Conservation (phyloP, 2,888 invertebrate species). For the Xylota sylvarum region DNA sequence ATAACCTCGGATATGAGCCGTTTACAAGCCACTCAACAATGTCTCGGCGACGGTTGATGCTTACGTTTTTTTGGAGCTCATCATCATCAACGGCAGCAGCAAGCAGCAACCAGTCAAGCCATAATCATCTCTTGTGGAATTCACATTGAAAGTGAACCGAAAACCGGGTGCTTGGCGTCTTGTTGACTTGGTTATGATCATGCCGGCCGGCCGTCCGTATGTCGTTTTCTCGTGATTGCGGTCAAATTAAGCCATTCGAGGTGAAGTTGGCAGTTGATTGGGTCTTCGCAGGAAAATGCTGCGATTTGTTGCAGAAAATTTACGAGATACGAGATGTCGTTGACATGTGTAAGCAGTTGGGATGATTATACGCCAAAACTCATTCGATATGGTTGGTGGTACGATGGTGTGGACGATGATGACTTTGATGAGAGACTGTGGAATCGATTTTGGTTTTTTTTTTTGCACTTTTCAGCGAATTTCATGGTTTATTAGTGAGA, state of each 20-base stretch:
- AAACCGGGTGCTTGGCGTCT: slow-evolving; percentile 37
- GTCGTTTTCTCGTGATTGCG: slow-evolving; percentile 32
- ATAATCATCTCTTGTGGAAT: slow-evolving; percentile 9
- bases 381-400: slow-evolving; percentile 4
- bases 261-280: slow-evolving; percentile 42
- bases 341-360: slow-evolving; percentile 32
- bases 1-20: slow-evolving; percentile 26
- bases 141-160: slow-evolving; percentile 21
- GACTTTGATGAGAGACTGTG: slow-evolving; percentile 5
- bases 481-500: slow-evolving; percentile 23
- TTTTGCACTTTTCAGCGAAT: background rate
- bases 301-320: slow-evolving; percentile 53
- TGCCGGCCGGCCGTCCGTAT: no score
- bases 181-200: slow-evolving; percentile 40
- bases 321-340: slow-evolving; percentile 42
- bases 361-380: slow-evolving; percentile 14
- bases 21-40: slow-evolving; percentile 22
- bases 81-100: background rate
- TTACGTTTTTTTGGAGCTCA: slow-evolving; percentile 3
- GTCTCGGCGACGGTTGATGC: slow-evolving; percentile 9
- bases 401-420: background rate
- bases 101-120: background rate
- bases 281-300: slow-evolving; percentile 25
- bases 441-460: slow-evolving; percentile 15
- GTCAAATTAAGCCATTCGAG: slow-evolving; percentile 66